These are phyloP conservation scores for Aurelia aurita DNA, from an alignment of 30 jellyfish, hydroid and myxozoan species.

Conservation along the genomic window DNA sequence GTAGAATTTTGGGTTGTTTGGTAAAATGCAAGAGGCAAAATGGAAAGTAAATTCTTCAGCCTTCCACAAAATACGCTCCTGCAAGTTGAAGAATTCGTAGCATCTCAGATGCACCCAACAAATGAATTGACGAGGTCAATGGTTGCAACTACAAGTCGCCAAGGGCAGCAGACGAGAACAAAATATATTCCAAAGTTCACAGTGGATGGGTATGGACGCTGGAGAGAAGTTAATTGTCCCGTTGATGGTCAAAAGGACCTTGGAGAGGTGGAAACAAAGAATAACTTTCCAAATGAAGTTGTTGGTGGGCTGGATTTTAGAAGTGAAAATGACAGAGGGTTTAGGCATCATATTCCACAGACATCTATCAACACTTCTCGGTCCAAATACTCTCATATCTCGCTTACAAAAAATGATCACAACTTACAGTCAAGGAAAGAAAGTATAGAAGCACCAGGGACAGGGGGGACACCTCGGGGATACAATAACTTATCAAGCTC, in stretches of 20 bases:
- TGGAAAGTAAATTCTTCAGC: background rate
- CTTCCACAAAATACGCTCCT: slow-evolving; percentile 25
- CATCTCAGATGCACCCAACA: slow-evolving; percentile 7
- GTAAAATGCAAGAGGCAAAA: too few species aligned
- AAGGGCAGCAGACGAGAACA: background rate
- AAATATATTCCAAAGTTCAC: slow-evolving; percentile 46
- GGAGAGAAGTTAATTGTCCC: slow-evolving; percentile 41
- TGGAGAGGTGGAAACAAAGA: background rate
- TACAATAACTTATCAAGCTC: slow-evolving; percentile 60
- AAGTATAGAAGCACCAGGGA: background rate
- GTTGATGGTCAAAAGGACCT: background rate
- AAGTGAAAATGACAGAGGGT: background rate
- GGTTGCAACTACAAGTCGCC: background rate
- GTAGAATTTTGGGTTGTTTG: too few species aligned
- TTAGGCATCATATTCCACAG: background rate
- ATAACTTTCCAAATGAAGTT: background rate
- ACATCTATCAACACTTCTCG: background rate
- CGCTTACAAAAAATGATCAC: background rate
- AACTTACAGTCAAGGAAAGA: background rate
- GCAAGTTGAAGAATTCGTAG: slow-evolving; percentile 18
- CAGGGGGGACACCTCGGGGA: background rate
- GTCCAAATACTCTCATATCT: background rate
- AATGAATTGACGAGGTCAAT: background rate
- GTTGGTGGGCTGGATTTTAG: background rate
- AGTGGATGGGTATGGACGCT: slow-evolving; percentile 74